Evolutionary conservation across 1,140 invertebrate species (phyloP).

Genomic region (Aphelenchoides fujianensis): DNA sequence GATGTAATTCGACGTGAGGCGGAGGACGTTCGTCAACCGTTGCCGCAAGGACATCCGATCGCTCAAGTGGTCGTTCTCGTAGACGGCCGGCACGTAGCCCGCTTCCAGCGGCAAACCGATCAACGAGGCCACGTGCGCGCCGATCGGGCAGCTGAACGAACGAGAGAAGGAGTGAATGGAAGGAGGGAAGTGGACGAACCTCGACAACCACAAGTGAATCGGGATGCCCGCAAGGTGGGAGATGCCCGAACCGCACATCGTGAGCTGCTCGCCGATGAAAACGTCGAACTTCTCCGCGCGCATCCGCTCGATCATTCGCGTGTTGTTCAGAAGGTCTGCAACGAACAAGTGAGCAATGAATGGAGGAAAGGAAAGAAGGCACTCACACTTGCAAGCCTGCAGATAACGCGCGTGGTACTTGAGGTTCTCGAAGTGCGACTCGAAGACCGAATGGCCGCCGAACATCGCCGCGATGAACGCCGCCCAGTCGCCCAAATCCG

Average conservation of each 20-base stretch:
- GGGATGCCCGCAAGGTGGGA: constrained; percentile 25
- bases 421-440: background rate
- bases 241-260: constrained; percentile 37
- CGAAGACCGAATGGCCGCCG: background rate
- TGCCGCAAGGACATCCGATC: constrained; percentile 37
- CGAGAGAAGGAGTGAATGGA: constrained; percentile 20
- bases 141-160: constrained; percentile 29
- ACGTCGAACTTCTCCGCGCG: constrained; percentile 39
- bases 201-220: constrained; percentile 40
- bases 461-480: constrained; percentile 12
- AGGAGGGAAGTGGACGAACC: too few relatives aligned
- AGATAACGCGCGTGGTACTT: constrained; percentile 17
- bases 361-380: background rate
- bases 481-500: background rate
- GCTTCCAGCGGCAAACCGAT: constrained; percentile 37
- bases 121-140: constrained; percentile 30
- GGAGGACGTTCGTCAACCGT: constrained; percentile 30
- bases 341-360: background rate
- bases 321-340: constrained; percentile 14
- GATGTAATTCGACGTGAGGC: constrained; percentile 8
- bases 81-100: constrained; percentile 40
- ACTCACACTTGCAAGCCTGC: constrained; percentile 18
- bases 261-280: constrained; percentile 45
- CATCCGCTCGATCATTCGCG: constrained; percentile 24
- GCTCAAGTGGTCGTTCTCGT: constrained; percentile 27